A percentile compares a stretch with the other conserved stretches of the same genome.
Conservation (phyloP, 2,888 invertebrate genomes). For the Standfussiana lucernea region DNA sequence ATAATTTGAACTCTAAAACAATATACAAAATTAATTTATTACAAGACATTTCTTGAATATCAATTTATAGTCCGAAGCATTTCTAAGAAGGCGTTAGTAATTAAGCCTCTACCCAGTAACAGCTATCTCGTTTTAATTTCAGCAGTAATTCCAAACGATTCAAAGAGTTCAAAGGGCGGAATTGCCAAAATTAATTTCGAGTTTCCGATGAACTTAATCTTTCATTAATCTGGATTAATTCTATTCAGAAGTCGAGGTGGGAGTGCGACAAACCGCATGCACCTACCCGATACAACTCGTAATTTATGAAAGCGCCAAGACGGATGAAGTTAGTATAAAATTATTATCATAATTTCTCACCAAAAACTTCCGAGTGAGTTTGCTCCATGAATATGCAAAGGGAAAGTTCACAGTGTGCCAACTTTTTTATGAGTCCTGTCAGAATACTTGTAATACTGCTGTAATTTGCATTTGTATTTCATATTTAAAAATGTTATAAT, state of each 20-base stretch:
- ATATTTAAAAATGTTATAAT: conserved; percentile 64
- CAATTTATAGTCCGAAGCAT: conserved; percentile 42
- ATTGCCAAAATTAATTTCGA: conserved; percentile 47
- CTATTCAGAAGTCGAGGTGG: conserved; percentile 60
- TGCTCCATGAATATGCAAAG: conserved; percentile 88
- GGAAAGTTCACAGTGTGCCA: conserved; percentile 84
- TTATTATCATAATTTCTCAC: conserved; percentile 90
- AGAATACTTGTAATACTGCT: conserved; percentile 83
- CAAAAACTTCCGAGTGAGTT: conserved; percentile 89
- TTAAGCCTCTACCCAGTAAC: conserved; percentile 40
- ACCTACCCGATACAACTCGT: conserved; percentile 75
- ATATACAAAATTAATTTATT: conserved; percentile 40
- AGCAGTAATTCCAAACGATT: conserved; percentile 42
- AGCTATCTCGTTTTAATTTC: conserved; percentile 48
- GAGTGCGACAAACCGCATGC: conserved; percentile 74
- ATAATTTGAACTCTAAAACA: conserved; percentile 29
- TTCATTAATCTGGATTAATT: conserved; percentile 74
- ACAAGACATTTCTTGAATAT: conserved; percentile 51
- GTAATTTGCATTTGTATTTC: conserved; percentile 83
- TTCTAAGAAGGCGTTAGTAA: conserved; percentile 40
- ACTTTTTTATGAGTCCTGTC: conserved; percentile 88
- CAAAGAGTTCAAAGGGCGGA: conserved; percentile 50
- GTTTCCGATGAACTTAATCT: conserved; percentile 57
- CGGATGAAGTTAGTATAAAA: conserved; percentile 88
- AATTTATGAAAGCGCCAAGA: conserved; percentile 85